Base-by-base conservation (phyloP, 2,888 invertebrate species). In the Aradus depressus region DNA sequence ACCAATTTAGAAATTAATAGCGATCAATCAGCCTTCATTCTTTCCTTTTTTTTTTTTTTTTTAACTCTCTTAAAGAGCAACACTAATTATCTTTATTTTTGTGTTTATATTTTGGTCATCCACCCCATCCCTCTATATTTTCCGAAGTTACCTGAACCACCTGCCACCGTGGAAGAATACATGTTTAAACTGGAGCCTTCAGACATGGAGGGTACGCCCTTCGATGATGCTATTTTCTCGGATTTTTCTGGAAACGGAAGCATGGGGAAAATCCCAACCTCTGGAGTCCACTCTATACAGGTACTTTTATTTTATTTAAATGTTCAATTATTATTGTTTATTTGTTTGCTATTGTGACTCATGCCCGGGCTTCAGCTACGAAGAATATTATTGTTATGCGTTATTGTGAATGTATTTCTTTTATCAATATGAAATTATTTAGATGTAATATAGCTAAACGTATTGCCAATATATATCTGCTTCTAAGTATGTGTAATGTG, bases 161-260 rank as follows among this genome's bases (percentile, higher is more conserved):
- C 35, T n/a, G 16, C 14, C 34, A 47, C 16, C 47, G 47, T 47
- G 47, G 47, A 47, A 14, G 47, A 47, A 25, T 42, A 23, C 34
- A 52, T 55, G 45, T 52, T 52, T 34, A 55, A 55, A 43, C 52
- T 55, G 23, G 55, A 55, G 48, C 50, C 55, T 5, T 28, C 41
- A 26, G 52, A 58, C 23, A 58, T 60, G 60, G 60, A 60, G 48
- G 57, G 57, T 28, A 56, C 54, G n/a, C 75, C 75, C 26, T 80
- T 86, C 69, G 87, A 87, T 66, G 87, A 87, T 65, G 81, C 83
- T 63, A 79, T 83, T 65, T 87, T 86, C 67, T 73, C 77, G 59
- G 86, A 87, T 68, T 86, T 85, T 63, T 50, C 56, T 28, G 54
- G 53, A 52, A 48, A 52, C 56, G 38, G 59, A 52, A 51, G 55